Base-by-base conservation (phyloP, 1,140 invertebrate genomes). In the Drosophila lacteicornis region DNA sequence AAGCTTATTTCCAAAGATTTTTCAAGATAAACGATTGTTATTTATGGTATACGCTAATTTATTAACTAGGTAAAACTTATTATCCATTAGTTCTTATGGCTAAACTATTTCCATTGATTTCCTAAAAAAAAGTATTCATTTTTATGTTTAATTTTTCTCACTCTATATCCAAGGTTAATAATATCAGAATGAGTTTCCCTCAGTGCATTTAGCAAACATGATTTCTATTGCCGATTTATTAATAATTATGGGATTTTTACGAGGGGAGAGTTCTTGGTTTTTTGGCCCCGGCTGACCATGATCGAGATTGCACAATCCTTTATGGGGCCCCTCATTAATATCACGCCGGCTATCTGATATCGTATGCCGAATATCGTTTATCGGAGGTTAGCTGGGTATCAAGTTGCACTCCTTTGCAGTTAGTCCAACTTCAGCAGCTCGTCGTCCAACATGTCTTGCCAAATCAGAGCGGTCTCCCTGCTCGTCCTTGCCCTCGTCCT, bases 291-390 rank as follows among this genome's bases (percentile, higher is more conserved):
- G 22, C 45, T 60, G 67, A 71, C 69, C 79, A 60, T 73, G 65
- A 59, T 77, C 66, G 45, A 70, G 77, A 87, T 82, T 80, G 69
- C 42, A 47, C 36, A 30, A 66, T 47, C 15, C 11, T 81, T 47
- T 79, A 80, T 75, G 62, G 62, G 58, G n/a, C 36, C 12, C 43
- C 49, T 69, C 70, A 81, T 84, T 90, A 87, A 83, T 86, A 86
- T 87, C 80, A 56, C 42, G 40, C 22, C 43, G 19, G 55, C 3
- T 77, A 77, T 68, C 75, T 46, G n/a, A 69, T 75, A 75, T 75
- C 42, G 70, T 63, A 43, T 11, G 17, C 2, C 43, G 43, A 61
- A 75, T 79, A 79, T 79, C 75, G 58, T 62, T 27, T 70, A 43
- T 70, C 27, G 47, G 15, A 58, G 65, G 46, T 80, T 75, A 67